phyloP scores from a whole-genome alignment of 2,888 invertebrate genomes.

The Linhomoeus sp. region DNA sequence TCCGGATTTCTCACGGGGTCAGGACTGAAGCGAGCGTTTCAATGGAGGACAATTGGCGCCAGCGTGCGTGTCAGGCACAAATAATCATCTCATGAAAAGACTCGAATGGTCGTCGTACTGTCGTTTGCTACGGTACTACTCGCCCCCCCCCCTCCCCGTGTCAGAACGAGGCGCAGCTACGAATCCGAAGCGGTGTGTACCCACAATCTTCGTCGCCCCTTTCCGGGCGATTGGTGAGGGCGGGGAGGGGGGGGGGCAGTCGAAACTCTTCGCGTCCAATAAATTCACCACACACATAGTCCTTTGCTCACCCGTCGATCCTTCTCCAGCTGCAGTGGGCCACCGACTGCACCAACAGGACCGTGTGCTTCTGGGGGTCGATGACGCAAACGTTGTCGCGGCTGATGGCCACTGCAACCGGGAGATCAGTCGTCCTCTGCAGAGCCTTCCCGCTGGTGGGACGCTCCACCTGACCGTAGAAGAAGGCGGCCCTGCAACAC shows the following conservation, averaged over 20 bases:
- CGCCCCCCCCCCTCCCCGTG: too few relatives aligned
- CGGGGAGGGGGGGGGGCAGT: too few relatives aligned
- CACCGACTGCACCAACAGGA: conserved; percentile 14
- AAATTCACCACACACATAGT: background rate
- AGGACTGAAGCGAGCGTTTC: too few relatives aligned
- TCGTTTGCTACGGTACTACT: too few relatives aligned
- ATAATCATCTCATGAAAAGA: background rate
- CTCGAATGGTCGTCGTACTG: too few relatives aligned
- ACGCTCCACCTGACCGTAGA: conserved; percentile 81
- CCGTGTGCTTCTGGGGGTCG: conserved; percentile 46
- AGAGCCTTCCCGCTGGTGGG: conserved; percentile 39
- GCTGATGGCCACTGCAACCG: conserved; percentile 70
- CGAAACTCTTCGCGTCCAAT: too few relatives aligned
- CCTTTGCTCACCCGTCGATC: background rate
- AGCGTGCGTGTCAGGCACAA: conserved; percentile 20
- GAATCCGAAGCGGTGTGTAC: too few relatives aligned
- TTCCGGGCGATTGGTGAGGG: too few relatives aligned
- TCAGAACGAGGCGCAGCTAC: too few relatives aligned
- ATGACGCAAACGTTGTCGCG: conserved; percentile 62
- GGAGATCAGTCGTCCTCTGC: conserved; percentile 30
- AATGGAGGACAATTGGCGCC: too few relatives aligned
- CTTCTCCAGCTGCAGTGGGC: conserved; percentile 13
- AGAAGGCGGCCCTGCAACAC: conserved; percentile 59
- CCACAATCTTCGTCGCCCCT: too few relatives aligned
- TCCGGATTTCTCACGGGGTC: too few relatives aligned